Evolutionary conservation across 1,140 invertebrate species (phyloP).

Genomic region (Drosophila auraria): DNA sequence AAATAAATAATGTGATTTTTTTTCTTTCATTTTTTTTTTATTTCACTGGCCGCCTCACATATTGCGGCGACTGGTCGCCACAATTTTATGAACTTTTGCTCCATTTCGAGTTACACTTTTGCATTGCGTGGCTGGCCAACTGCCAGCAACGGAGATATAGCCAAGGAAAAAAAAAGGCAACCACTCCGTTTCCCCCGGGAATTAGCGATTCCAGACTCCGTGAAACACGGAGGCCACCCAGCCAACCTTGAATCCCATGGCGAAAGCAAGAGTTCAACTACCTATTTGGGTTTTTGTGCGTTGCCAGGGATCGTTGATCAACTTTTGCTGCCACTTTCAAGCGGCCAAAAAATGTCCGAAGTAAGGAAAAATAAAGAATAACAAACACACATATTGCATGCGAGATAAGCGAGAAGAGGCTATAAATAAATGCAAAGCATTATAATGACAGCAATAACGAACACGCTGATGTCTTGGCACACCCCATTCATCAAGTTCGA

Average conservation of each 20-base stretch:
- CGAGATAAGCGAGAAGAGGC: slow-evolving; percentile 47
- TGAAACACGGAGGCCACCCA: slow-evolving; percentile 32
- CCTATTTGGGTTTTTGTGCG: slow-evolving; percentile 37
- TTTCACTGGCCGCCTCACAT: slow-evolving; percentile 10
- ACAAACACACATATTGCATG: slow-evolving; percentile 29
- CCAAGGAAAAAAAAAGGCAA: background rate
- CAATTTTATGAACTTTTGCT: slow-evolving; percentile 75
- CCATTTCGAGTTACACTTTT: slow-evolving; percentile 67
- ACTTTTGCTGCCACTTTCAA: slow-evolving; percentile 26
- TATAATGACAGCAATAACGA: slow-evolving; percentile 83
- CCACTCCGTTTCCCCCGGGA: background rate
- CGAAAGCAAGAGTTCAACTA: slow-evolving; percentile 64
- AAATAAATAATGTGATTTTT: slow-evolving; percentile 19
- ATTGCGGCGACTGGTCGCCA: slow-evolving; percentile 32
- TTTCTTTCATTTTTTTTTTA: slow-evolving; percentile 7
- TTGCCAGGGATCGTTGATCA: slow-evolving; percentile 49
- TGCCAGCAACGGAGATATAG: slow-evolving; percentile 48
- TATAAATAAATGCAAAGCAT: slow-evolving; percentile 76
- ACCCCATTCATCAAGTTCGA: slow-evolving; percentile 79
- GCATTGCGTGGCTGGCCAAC: slow-evolving; percentile 48
- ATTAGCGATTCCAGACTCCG: slow-evolving; percentile 44
- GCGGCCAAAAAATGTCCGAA: slow-evolving; percentile 38
- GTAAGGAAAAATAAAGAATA: slow-evolving; percentile 22
- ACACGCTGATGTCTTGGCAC: slow-evolving; percentile 72
- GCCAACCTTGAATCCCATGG: slow-evolving; percentile 65